Evolutionary conservation across 1,140 invertebrate genomes (phyloP).

Genomic region (Drosophila nigromelanica): DNA sequence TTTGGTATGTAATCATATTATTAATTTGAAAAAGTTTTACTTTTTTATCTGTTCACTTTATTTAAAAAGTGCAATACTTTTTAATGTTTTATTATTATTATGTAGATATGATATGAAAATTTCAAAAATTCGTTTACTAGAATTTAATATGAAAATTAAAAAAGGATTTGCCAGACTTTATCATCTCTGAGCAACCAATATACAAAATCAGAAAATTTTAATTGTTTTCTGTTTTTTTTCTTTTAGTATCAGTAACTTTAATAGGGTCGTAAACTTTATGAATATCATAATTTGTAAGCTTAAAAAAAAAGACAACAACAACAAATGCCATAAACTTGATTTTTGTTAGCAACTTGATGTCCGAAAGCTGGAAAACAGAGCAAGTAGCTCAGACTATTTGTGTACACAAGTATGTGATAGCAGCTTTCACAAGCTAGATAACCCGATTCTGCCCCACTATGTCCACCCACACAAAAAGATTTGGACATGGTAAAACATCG

Average conservation of each 20-base stretch:
- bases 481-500: slow-evolving; percentile 19
- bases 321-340: background rate
- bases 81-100: too few relatives aligned
- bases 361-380: background rate
- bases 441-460: slow-evolving; percentile 14
- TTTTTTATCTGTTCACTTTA: too few relatives aligned
- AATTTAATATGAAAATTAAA: too few relatives aligned
- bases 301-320: background rate
- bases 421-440: slow-evolving; percentile 16
- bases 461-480: slow-evolving; percentile 28
- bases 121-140: too few relatives aligned
- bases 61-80: too few relatives aligned
- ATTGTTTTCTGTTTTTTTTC: background rate
- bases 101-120: too few relatives aligned
- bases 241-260: background rate
- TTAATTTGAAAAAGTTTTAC: too few relatives aligned
- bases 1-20: too few relatives aligned
- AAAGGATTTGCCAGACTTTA: too few relatives aligned
- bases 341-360: background rate
- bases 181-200: too few relatives aligned
- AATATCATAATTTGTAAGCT: background rate
- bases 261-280: slow-evolving; percentile 1
- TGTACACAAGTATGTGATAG: background rate
- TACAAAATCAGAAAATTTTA: background rate
- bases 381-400: background rate